phyloP scores from a whole-genome alignment of 1,140 invertebrate genomes.

The Aradophagus sp. region DNA sequence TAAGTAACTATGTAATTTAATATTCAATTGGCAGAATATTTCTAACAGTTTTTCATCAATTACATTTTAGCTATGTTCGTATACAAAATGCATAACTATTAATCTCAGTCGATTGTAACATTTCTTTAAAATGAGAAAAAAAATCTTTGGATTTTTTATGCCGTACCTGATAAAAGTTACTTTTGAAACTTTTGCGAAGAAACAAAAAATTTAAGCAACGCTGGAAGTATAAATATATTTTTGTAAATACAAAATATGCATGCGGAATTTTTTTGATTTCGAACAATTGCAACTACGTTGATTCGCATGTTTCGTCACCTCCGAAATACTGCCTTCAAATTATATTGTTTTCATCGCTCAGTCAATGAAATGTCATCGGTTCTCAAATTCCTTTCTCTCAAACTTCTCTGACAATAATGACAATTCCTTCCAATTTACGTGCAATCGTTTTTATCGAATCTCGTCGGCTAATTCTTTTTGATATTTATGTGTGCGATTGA shows the following conservation, averaged over 20 bases:
- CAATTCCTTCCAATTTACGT: conserved; percentile 20
- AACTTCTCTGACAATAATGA: conserved; percentile 32
- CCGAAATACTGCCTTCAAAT: too few species aligned
- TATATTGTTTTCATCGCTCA: too few species aligned
- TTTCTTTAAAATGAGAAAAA: background rate
- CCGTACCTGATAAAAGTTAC: conserved; percentile 14
- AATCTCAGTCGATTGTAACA: conserved; percentile 3
- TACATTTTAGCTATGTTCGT: too few species aligned
- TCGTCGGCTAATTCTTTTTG: background rate
- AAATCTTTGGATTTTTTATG: conserved; percentile 8
- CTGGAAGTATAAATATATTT: conserved; percentile 21
- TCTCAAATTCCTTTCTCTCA: conserved; percentile 1
- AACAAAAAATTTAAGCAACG: too few species aligned
- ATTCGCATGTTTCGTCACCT: too few species aligned
- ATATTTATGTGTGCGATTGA: conserved; percentile 12
- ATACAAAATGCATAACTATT: conserved; percentile 4
- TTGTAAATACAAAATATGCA: conserved; percentile 12
- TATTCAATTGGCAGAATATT: too few species aligned
- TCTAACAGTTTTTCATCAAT: too few species aligned
- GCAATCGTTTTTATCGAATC: conserved; percentile 12
- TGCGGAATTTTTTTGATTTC: conserved; percentile 2
- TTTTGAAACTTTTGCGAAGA: too few species aligned
- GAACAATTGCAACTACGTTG: conserved; percentile 1
- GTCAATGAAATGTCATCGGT: too few species aligned
- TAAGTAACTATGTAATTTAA: conserved; percentile 15